Base-by-base conservation (phyloP, 2,113 vertebrate species). In the Glaucomys volans region DNA sequence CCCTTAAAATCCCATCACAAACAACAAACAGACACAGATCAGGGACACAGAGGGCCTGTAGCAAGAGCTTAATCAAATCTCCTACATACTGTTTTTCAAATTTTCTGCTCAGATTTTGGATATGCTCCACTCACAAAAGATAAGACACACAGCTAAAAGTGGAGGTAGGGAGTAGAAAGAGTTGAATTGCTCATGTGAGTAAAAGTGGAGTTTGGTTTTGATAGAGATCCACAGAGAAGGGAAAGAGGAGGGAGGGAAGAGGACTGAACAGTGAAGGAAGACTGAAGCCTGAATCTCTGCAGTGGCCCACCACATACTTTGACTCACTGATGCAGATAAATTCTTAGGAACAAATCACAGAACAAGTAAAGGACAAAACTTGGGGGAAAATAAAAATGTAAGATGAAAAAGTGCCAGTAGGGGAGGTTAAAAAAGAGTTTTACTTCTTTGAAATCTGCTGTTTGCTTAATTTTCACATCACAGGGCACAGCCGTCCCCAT, bases 391-490 rank as follows among this genome's bases (percentile, higher is more conserved):
- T 50, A 4, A 3, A 79, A 50, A 83, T 87, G 47, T 87, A 81
- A 28, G 10, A 47, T 20, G 8, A 92, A 96, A 47, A 87, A 40
- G 7, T 54, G 2, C 42, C 13, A 54, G 20, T 79, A 52, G 57
- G n/a, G 32, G 47, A 71, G 74, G 62, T 90, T 82, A 30, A 82
- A 96, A 94, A 42, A 8, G 62, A 79, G 13, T 57, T 92, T 95
- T n/a, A 16, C 47, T 94, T 80, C 30, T 75, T 35, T 24, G 20
- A 35, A 26, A 40, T 94, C n/a, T 50, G 14, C 2, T 5, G 32
- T 76, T 35, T 93, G 80, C 69, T 71, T 52, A 66, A 64, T 47
- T 84, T 72, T 75, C 40, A 37, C 44, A 69, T 3, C 37, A 37
- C 2, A 37, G 50, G 40, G 11, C 7, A 35, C 5, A 20, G 9